phyloP scores from a whole-genome alignment of 2,113 vertebrate species.

The Corydoras maculifer region DNA sequence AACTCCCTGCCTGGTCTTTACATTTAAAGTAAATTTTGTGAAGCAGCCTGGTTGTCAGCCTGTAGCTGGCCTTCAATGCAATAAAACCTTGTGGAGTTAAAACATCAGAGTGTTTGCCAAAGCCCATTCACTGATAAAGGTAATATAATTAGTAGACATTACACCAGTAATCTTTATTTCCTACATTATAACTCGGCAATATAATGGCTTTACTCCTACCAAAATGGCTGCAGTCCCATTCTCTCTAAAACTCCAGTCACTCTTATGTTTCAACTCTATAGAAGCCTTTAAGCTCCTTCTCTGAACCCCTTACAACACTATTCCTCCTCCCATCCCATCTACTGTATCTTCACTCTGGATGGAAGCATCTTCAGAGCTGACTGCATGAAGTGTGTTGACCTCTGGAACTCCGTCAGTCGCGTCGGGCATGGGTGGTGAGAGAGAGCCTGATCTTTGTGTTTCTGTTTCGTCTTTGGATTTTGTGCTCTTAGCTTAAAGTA shows the following conservation, averaged over 20 bases:
- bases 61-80: conserved; percentile 81
- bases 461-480: conserved; percentile 17
- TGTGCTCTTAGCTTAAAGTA: neutral
- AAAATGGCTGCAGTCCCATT: neutral
- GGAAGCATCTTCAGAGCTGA: conserved; percentile 72
- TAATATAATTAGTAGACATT: too few species aligned
- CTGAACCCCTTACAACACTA: conserved; percentile 26
- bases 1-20: conserved; percentile 33
- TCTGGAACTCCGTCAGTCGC: conserved; percentile 65
- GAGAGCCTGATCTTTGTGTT: conserved; percentile 63
- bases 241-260: conserved; percentile 10
- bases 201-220: neutral
- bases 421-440: conserved; percentile 90
- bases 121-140: too few species aligned
- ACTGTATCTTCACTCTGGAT: conserved; percentile 73
- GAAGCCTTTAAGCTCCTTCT: conserved; percentile 32
- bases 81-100: conserved; percentile 58
- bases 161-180: neutral
- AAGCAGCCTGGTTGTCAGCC: conserved; percentile 73
- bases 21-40: conserved; percentile 64
- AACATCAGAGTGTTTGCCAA: conserved; percentile 32
- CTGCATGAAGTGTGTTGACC: conserved; percentile 88
- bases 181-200: neutral
- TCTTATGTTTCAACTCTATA: conserved; percentile 43
- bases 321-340: conserved; percentile 48